phyloP scores from a whole-genome alignment of 2,113 vertebrate genomes.

The Melanerpes formicivorus region DNA sequence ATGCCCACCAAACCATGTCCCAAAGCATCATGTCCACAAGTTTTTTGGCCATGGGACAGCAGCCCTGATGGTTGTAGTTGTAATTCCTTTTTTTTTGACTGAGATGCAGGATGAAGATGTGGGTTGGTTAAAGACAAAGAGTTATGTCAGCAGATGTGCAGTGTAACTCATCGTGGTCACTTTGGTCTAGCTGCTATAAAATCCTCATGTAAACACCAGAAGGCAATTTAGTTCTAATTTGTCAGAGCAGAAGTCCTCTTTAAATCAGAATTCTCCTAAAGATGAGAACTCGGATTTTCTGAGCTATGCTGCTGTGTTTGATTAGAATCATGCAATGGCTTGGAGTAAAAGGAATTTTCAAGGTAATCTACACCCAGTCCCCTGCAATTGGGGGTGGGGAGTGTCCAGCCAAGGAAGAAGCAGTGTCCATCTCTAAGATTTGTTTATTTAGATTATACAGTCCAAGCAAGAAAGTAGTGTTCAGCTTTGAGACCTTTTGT shows the following conservation, averaged over 20 bases:
- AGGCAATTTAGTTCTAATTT: background rate
- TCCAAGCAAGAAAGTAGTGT: background rate
- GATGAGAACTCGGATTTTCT: rapidly evolving
- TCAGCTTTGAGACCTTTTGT: too few relatives aligned
- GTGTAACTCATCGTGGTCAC: background rate
- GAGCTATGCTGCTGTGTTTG: background rate
- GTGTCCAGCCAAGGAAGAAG: too few relatives aligned
- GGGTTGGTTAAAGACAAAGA: background rate
- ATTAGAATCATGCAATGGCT: background rate
- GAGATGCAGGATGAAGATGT: background rate
- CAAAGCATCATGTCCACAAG: too few relatives aligned
- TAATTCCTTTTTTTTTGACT: background rate
- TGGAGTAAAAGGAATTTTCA: background rate
- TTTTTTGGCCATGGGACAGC: too few relatives aligned
- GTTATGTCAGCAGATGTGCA: background rate
- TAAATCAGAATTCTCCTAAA: background rate
- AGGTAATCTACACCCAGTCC: background rate
- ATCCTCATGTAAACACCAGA: background rate
- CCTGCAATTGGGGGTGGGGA: background rate
- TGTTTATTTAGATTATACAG: too few relatives aligned
- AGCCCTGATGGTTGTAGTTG: background rate
- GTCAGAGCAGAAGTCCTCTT: background rate
- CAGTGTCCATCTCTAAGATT: too few relatives aligned
- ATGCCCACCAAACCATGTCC: too few relatives aligned
- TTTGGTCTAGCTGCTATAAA: background rate